phyloP scores from a whole-genome alignment of 2,113 vertebrate species.

The Paramormyrops kingsleyae region DNA sequence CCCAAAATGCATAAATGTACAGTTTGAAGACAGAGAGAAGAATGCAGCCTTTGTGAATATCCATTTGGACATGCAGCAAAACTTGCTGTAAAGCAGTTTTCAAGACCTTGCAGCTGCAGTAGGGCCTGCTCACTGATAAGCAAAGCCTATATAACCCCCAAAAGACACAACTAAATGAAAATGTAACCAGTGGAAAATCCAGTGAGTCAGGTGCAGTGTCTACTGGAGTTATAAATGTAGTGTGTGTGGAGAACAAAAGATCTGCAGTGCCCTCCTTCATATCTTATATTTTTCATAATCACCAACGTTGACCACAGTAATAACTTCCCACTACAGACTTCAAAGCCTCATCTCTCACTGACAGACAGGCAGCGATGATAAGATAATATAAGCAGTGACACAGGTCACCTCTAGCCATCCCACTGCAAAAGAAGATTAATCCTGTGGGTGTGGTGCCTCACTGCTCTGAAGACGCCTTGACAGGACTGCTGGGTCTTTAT shows the following conservation, averaged over 20 bases:
- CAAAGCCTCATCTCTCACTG: neutral
- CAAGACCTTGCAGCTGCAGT: neutral
- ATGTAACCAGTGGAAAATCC: neutral
- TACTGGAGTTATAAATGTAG: neutral
- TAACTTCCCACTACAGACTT: neutral
- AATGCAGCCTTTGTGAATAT: constrained; percentile 12
- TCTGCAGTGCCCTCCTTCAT: neutral
- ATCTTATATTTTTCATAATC: neutral
- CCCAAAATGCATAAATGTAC: neutral
- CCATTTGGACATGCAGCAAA: constrained; percentile 1
- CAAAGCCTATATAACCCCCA: constrained; percentile 30
- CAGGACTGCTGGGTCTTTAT: neutral
- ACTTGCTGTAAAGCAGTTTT: neutral
- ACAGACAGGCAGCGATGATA: neutral
- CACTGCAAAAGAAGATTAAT: neutral
- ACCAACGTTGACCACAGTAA: neutral
- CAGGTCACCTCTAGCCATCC: neutral
- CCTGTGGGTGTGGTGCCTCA: neutral
- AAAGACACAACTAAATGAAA: constrained; percentile 34
- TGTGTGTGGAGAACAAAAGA: neutral
- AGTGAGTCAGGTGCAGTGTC: neutral
- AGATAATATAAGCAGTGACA: neutral
- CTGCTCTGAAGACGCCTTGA: neutral
- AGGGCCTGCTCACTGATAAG: constrained; percentile 19
- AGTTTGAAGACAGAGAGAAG: neutral